Evolutionary conservation across 2,888 invertebrate species (phyloP).

Genomic region (Tetanocera ferruginea): DNA sequence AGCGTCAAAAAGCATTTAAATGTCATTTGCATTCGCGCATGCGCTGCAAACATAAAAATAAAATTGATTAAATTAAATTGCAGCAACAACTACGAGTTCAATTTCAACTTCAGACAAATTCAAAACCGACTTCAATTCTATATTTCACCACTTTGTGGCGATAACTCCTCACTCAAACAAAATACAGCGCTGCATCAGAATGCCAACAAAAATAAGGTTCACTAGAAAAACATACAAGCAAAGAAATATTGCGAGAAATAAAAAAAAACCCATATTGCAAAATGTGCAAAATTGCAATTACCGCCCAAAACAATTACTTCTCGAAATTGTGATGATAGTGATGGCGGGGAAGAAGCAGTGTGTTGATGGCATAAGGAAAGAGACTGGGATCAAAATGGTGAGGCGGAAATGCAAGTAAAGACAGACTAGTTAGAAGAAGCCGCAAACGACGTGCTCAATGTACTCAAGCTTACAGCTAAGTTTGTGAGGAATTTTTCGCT

Average conservation of each 20-base stretch:
- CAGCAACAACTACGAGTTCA: slow-evolving; percentile 26
- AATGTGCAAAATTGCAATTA: slow-evolving; percentile 49
- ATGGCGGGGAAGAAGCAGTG: not conserved
- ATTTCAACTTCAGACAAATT: not conserved
- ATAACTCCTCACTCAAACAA: not conserved
- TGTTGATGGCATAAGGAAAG: not conserved
- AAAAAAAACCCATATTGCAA: not conserved
- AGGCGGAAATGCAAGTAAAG: not conserved
- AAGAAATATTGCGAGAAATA: not conserved
- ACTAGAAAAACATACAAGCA: not conserved
- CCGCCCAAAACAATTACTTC: slow-evolving; percentile 44
- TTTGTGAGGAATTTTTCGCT: no score
- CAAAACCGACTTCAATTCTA: not conserved
- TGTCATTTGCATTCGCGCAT: slow-evolving; percentile 19
- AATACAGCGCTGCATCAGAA: no score
- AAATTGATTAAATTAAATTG: slow-evolving; percentile 47
- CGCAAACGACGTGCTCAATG: not conserved
- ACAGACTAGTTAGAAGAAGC: not conserved
- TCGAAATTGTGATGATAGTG: not conserved
- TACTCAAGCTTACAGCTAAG: no score
- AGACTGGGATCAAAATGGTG: not conserved
- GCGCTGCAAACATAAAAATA: slow-evolving; percentile 39
- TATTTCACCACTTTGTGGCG: not conserved
- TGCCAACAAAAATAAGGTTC: not conserved
- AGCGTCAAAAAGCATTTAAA: not conserved